Conservation (phyloP, 2,888 invertebrate genomes). For the Drosophila subquinaria region DNA sequence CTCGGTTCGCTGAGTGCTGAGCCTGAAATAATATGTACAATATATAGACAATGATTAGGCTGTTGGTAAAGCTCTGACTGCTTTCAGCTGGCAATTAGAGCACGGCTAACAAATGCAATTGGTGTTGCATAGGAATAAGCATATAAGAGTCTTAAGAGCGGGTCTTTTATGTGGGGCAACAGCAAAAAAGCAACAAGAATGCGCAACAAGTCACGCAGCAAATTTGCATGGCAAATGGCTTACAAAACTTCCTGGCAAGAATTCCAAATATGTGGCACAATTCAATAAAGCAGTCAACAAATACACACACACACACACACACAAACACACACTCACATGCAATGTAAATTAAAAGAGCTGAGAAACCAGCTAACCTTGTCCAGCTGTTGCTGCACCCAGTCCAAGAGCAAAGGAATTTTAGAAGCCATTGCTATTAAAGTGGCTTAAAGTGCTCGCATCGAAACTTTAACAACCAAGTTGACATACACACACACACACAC, state of each 20-base stretch:
- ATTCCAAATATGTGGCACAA: slow-evolving; percentile 76
- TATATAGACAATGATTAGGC: slow-evolving; percentile 64
- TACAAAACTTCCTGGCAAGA: slow-evolving; percentile 74
- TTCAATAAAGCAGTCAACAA: slow-evolving; percentile 67
- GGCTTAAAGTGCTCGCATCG: slow-evolving; percentile 62
- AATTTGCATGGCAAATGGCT: slow-evolving; percentile 68
- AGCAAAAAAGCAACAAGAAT: slow-evolving; percentile 5
- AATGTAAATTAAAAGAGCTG: slow-evolving; percentile 46
- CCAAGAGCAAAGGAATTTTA: slow-evolving; percentile 69
- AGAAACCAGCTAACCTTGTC: slow-evolving; percentile 76
- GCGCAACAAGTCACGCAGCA: slow-evolving; percentile 67
- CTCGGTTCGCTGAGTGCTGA: slow-evolving; percentile 51
- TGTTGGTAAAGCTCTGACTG: slow-evolving; percentile 33
- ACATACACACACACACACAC: slow-evolving; percentile 42
- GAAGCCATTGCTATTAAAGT: slow-evolving; percentile 71
- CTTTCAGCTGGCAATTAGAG: slow-evolving; percentile 58
- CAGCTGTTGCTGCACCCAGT: slow-evolving; percentile 69
- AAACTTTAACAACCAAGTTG: slow-evolving; percentile 54
- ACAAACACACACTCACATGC: slow-evolving; percentile 18
- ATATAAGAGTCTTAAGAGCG: slow-evolving; percentile 23
- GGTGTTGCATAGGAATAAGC: slow-evolving; percentile 18
- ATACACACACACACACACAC: slow-evolving; percentile 14
- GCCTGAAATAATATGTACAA: slow-evolving; percentile 45
- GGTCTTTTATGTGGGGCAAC: slow-evolving; percentile 40
- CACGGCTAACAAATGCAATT: slow-evolving; percentile 56